Percentiles rank a stretch among this genome's conserved stretches.
Conservation (phyloP, 2,113 vertebrate species). For the Ciconia boyciana region DNA sequence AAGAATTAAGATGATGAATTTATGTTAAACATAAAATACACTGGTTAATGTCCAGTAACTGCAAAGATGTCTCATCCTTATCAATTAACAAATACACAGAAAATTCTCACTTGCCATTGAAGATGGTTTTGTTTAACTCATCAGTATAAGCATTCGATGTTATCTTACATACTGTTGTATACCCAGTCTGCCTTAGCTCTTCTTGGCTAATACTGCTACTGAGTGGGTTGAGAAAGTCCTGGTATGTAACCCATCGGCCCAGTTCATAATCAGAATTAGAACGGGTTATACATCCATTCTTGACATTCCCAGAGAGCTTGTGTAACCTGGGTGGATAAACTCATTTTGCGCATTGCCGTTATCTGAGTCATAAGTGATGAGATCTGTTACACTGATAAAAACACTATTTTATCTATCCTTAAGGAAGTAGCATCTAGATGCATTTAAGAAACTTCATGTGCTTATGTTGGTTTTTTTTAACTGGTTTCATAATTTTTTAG, state of each 20-base stretch:
- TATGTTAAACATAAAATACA: background rate
- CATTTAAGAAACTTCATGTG: background rate
- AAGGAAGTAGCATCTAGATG: background rate
- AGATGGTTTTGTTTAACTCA: background rate
- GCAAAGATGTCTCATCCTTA: background rate
- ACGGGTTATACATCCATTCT: background rate
- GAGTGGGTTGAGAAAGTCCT: background rate
- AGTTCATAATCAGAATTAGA: background rate
- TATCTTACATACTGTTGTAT: background rate
- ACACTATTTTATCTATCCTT: background rate
- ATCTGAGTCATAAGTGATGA: background rate
- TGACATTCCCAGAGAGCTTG: background rate
- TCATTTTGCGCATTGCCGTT: background rate
- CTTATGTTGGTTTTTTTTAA: background rate
- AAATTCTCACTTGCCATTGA: background rate
- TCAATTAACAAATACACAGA: background rate
- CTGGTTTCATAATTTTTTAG: conserved; percentile 39
- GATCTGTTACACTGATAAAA: background rate
- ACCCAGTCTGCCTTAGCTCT: background rate
- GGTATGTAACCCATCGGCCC: background rate
- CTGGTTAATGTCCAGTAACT: background rate
- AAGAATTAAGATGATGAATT: background rate
- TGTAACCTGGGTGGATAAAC: background rate
- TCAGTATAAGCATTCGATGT: background rate
- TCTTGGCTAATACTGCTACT: background rate